Evolutionary conservation across 2,888 invertebrate genomes (phyloP), one percentile per base, ranked within the genome.

Genomic region (Automeris io): DNA sequence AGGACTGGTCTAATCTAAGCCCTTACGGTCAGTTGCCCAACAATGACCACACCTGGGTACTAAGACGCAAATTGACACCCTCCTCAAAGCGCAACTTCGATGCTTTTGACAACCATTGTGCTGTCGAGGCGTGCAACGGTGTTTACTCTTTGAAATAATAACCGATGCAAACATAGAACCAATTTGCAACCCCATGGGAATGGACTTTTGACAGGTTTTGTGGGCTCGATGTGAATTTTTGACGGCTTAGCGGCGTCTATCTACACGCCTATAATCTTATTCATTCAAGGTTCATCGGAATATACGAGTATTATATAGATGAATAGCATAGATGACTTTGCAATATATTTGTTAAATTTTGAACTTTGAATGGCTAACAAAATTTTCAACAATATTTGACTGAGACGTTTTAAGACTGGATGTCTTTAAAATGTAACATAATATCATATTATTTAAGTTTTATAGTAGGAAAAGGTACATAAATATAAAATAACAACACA

Each of bases 1-100:
- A 71, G 67, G 69, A 61, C 68, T 63, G 67, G 68, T 54, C 76
- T 71, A 75, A 74, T 63, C 61, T 73, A 72, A 76, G 78, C 76
- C 61, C 49, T 70, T 70, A 78, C 73, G 85, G 85, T 85, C 85
- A 85, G 82, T 78, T 73, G 79, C 54, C 47, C 68, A 64, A 76
- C 75, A 81, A 81, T 74, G 71, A 66, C 76, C 75, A 55, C 77
- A 77, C 76, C 78, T 78, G 85, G 82, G 62, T 58, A 47, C 47
- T 46, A 60, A 54, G 61, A 61, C 65, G 67, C 70, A 65, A 73
- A 77, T 70, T 64, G 71, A 76, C 80, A 79, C 82, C 83, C 83
- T 75, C 70, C 67, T 73, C 64, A 72, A 66, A 66, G 51, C 48
- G 54, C 54, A 57, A 58, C 59, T 57, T 49, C 60, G 60, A 74